These are phyloP conservation scores for Albula goreensis DNA, from an alignment of 2,113 vertebrate species.

Conservation along the genomic window DNA sequence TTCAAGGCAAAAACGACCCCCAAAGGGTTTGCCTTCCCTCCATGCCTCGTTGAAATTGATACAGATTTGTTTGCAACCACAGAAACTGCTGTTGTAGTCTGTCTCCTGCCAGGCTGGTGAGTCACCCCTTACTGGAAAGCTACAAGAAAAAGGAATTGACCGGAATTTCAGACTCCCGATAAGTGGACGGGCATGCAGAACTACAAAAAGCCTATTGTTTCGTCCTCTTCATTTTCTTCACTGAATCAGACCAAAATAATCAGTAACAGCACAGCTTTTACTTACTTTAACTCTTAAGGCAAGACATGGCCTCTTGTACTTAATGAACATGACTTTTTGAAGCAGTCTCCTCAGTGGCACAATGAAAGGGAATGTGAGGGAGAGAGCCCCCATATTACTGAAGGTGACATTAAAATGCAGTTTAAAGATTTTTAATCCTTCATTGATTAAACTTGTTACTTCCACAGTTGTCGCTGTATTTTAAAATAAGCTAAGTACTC, in stretches of 20 bases:
- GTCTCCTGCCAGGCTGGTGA: constrained; percentile 10
- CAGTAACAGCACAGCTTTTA: background rate
- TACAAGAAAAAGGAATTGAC: background rate
- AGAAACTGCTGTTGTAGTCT: constrained; percentile 19
- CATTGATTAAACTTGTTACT: too few species aligned
- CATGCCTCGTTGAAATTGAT: background rate
- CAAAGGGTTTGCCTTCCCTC: background rate
- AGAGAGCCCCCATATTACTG: background rate
- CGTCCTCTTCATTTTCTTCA: too few species aligned
- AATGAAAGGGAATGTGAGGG: background rate
- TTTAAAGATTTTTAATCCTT: too few species aligned
- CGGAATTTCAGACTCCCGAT: background rate
- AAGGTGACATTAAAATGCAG: too few species aligned
- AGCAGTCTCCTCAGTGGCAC: background rate
- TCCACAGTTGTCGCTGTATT: too few species aligned
- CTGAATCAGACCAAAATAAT: too few species aligned
- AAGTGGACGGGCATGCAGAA: too few species aligned
- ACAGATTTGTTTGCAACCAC: background rate
- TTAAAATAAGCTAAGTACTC: too few species aligned
- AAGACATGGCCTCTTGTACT: background rate
- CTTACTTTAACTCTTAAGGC: background rate
- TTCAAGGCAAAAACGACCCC: background rate
- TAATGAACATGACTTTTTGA: background rate
- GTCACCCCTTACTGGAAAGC: constrained; percentile 19
- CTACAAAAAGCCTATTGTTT: too few species aligned